Evolutionary conservation across 2,113 vertebrate genomes (phyloP), one percentile per base, ranked within the genome.

Genomic region (Synodontis membranacea): DNA sequence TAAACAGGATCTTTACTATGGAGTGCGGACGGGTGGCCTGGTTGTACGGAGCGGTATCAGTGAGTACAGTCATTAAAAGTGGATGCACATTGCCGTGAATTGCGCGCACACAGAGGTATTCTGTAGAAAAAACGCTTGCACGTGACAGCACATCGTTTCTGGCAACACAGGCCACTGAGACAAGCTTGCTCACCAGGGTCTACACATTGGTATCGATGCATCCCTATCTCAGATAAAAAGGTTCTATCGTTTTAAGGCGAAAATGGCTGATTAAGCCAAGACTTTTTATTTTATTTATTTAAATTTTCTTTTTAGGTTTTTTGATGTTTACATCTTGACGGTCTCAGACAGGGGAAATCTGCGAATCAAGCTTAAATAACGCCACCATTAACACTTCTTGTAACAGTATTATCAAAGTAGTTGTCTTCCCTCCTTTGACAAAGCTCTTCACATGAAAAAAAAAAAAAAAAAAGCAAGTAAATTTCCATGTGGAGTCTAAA

Each of bases 401-500:
- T 58, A 8, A 58, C 52, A 28, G 75, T 79, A 52, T 58, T 28
- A 58, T 34, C 0, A 10, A 34, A 10, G 10, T 25, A 37, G 9
- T 19, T 17, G 6, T 50, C 1, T 1, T 8, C 39, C 6, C 14
- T 14, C 0, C 4, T 12, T 48, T 48, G 12, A 17, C 5, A 4
- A 76, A 76, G 5, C 5, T n/a, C 42, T 46, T 75, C 72, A 75
- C 23, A 28, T 44, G 42, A 74, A 74, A 46, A n/a, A n/a, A n/a
- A n/a, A n/a, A n/a, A n/a, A n/a, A n/a, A n/a, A n/a, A n/a, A n/a
- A n/a, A n/a, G n/a, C n/a, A n/a, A n/a, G n/a, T n/a, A n/a, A n/a
- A n/a, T n/a, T 39, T 83, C 37, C 17, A 5, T 3, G 3, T 83
- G 80, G 70, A 66, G 72, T 78, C 25, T 54, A 70, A 70, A 87